Evolutionary conservation across 2,113 vertebrate genomes (phyloP).

Genomic region (Typhlomys cinereus): DNA sequence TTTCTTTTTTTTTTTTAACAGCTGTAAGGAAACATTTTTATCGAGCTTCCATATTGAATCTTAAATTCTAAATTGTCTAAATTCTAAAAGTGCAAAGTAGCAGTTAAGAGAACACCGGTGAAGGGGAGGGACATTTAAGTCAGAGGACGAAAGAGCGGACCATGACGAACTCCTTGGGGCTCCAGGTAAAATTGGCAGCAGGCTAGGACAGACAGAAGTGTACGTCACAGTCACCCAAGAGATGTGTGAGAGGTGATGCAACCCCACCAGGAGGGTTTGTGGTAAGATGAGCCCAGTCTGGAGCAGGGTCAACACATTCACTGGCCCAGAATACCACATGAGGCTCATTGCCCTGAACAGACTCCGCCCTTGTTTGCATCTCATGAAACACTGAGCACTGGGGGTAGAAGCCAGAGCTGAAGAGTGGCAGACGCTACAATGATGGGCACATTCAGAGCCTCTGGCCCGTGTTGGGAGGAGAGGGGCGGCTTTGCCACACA

Average conservation of each 20-base stretch:
- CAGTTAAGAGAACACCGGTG: too few species aligned
- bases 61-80: neutral
- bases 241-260: neutral
- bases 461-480: rapidly evolving
- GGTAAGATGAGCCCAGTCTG: neutral
- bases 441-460: neutral
- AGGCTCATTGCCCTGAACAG: neutral
- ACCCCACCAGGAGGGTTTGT: neutral
- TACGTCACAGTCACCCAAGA: neutral
- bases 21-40: too few species aligned
- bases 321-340: neutral
- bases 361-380: neutral
- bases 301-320: neutral
- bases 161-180: rapidly evolving
- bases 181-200: neutral
- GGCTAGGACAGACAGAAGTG: neutral
- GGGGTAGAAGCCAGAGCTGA: neutral
- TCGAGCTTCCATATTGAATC: too few species aligned
- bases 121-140: neutral
- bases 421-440: neutral
- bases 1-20: too few species aligned
- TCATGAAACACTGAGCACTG: neutral
- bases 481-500: neutral
- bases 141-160: neutral
- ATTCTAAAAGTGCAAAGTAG: neutral